Evolutionary conservation across 2,113 vertebrate genomes (phyloP).

Genomic region (Ictalurus punctatus): DNA sequence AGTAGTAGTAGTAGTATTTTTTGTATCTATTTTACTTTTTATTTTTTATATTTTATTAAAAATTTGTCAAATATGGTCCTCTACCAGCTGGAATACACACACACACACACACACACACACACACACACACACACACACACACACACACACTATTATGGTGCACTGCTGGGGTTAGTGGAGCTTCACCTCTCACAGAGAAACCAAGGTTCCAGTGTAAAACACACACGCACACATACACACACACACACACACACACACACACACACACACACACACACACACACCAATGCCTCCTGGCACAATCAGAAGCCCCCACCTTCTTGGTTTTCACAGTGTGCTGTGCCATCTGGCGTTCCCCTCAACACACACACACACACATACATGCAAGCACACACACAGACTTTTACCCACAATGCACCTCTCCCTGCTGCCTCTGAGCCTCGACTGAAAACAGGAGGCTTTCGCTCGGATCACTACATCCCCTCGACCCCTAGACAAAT

Average conservation of each 20-base stretch:
- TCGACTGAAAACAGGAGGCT: conserved; percentile 66
- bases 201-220: conserved; percentile 54
- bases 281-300: conserved; percentile 74
- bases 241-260: conserved; percentile 64
- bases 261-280: conserved; percentile 57
- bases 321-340: conserved; percentile 76
- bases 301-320: conserved; percentile 73
- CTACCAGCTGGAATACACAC: conserved; percentile 11
- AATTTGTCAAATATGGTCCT: conserved; percentile 14
- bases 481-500: conserved; percentile 45
- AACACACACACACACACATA: conserved; percentile 36
- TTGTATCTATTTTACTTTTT: not conserved
- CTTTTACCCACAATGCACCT: conserved; percentile 67
- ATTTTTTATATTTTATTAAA: conserved; percentile 4
- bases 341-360: conserved; percentile 76
- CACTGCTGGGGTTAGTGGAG: conserved; percentile 56
- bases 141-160: conserved; percentile 42
- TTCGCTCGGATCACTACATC: conserved; percentile 65
- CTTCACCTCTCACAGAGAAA: conserved; percentile 63
- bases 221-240: conserved; percentile 63
- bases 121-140: conserved; percentile 32
- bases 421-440: conserved; percentile 60
- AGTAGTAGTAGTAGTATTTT: not conserved
- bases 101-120: conserved; percentile 17
- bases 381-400: conserved; percentile 51